Conservation (phyloP, 2,888 invertebrate species). For the Lamproptera curius region DNA sequence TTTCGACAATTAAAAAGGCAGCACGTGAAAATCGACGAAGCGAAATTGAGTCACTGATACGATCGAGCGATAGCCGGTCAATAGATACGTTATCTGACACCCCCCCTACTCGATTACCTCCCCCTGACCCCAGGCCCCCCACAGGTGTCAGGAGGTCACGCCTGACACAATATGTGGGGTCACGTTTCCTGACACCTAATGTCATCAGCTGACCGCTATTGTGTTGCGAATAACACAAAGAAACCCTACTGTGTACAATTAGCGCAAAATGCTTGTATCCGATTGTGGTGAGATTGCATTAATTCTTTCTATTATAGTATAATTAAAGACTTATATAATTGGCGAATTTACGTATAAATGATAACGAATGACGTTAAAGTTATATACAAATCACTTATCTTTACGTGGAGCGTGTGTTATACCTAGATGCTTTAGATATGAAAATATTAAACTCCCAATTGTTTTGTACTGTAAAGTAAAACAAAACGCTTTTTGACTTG, state of each 20-base stretch:
- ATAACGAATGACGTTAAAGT: too few species aligned
- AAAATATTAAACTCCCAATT: too few species aligned
- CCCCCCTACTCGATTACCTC: not conserved
- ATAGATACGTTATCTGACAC: slow-evolving; percentile 7
- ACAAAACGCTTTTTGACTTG: too few species aligned
- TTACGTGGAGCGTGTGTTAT: too few species aligned
- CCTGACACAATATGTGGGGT: not conserved
- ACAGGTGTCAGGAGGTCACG: slow-evolving; percentile 4
- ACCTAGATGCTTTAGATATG: too few species aligned
- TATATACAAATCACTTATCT: too few species aligned
- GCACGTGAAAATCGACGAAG: slow-evolving; percentile 5
- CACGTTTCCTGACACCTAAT: slow-evolving; percentile 11
- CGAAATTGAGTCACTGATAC: slow-evolving; percentile 14
- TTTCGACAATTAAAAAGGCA: not conserved
- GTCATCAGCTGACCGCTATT: not conserved
- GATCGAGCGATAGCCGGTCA: slow-evolving; percentile 14
- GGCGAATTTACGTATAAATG: too few species aligned
- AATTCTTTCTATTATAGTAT: too few species aligned
- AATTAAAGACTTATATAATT: too few species aligned
- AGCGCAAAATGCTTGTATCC: not conserved
- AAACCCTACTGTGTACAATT: not conserved
- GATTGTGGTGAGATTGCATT: not conserved
- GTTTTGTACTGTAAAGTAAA: too few species aligned
- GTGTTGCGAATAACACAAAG: not conserved
- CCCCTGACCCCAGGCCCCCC: not conserved